These are phyloP conservation scores for Brachyhypopomus occidentalis DNA, from an alignment of 2,113 vertebrate genomes.

Conservation along the genomic window DNA sequence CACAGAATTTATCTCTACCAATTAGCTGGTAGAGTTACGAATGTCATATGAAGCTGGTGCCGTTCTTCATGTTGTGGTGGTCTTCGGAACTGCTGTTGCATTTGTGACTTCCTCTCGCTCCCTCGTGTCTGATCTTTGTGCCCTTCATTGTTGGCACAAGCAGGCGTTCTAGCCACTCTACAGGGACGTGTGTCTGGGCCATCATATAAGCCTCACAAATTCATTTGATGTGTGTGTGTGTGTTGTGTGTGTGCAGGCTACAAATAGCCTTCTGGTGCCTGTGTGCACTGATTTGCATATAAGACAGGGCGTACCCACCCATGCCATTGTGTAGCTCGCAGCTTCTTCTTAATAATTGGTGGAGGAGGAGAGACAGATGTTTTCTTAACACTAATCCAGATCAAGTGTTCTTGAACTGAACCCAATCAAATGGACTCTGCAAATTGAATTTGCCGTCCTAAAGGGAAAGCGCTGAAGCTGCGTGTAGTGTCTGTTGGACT, in stretches of 20 bases:
- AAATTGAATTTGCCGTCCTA: neutral
- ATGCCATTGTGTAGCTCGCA: neutral
- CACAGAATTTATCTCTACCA: constrained; percentile 30
- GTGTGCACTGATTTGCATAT: constrained; percentile 20
- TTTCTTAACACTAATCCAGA: neutral
- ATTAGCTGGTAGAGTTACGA: constrained; percentile 27
- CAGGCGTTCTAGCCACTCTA: constrained; percentile 1
- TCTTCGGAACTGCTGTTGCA: too few relatives aligned
- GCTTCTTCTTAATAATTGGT: too few relatives aligned
- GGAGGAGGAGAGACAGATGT: too few relatives aligned
- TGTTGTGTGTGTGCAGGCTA: constrained; percentile 14
- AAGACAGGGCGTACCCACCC: neutral
- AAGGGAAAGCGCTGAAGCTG: neutral
- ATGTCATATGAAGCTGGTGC: neutral
- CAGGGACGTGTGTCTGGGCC: constrained; percentile 5
- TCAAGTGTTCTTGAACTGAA: neutral
- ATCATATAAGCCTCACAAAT: constrained; percentile 1
- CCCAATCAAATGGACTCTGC: neutral
- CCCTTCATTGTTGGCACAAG: constrained; percentile 57
- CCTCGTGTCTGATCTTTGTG: constrained; percentile 36
- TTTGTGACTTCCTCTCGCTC: neutral
- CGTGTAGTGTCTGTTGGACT: constrained; percentile 35
- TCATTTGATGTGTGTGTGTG: neutral
- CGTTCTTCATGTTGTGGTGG: neutral
- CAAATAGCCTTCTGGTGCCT: constrained; percentile 31